phyloP scores from a whole-genome alignment of 2,888 invertebrate genomes.

The Parnassius smintheus region DNA sequence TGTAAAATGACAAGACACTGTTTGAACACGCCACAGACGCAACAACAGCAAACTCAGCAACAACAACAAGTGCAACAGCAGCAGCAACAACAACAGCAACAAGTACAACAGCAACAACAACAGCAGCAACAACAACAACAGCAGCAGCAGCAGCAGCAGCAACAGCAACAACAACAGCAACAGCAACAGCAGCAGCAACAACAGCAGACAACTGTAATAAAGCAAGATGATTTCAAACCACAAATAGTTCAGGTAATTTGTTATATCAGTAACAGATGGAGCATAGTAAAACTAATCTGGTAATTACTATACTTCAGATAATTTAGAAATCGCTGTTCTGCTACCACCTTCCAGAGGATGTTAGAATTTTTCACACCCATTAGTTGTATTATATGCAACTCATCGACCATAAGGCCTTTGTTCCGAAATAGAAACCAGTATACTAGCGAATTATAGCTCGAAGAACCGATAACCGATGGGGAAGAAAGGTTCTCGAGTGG shows the following conservation, averaged over 20 bases:
- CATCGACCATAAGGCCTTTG: no score
- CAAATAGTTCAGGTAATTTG: constrained; percentile 75
- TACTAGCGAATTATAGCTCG: no score
- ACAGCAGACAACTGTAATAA: constrained; percentile 72
- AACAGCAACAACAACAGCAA: constrained; percentile 58
- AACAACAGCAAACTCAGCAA: constrained; percentile 47
- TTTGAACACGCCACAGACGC: constrained; percentile 34
- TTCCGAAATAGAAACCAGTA: no score
- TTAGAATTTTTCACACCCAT: no score
- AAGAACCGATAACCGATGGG: no score
- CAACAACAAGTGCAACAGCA: constrained; percentile 67
- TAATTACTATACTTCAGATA: no score
- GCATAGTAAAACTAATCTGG: no score
- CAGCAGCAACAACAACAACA: constrained; percentile 64
- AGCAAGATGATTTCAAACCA: constrained; percentile 76
- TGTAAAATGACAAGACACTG: constrained; percentile 80
- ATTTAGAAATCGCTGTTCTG: no score
- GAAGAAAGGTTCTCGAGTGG: no score
- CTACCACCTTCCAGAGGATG: no score
- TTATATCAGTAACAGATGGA: no score
- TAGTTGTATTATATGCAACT: no score
- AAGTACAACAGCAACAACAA: constrained; percentile 53
- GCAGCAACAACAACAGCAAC: constrained; percentile 37
- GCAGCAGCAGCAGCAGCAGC: constrained; percentile 52
- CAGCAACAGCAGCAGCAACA: constrained; percentile 53